These are phyloP conservation scores for Microcaecilia unicolor DNA, from an alignment of 2,797 vertebrate genomes.

Conservation along the genomic window DNA sequence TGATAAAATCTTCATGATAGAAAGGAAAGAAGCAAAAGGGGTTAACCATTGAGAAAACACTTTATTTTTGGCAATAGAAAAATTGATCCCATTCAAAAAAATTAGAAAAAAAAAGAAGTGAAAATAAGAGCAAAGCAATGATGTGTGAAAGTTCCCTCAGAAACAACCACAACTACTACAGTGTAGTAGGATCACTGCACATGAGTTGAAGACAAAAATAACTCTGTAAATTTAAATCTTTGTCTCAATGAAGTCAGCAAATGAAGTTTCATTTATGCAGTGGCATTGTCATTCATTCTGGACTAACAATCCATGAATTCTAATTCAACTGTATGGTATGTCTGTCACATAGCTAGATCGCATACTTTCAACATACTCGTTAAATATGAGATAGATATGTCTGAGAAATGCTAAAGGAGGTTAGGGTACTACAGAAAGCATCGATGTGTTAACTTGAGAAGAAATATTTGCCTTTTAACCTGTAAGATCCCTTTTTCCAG, in stretches of 20 bases:
- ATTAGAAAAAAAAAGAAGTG: conserved; percentile 70
- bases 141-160: conserved; percentile 50
- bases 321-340: not conserved
- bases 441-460: too few relatives aligned
- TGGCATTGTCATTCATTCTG: not conserved
- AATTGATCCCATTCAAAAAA: conserved; percentile 55
- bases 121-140: conserved; percentile 45
- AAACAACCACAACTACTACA: conserved; percentile 33
- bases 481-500: too few relatives aligned
- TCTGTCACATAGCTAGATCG: too few relatives aligned
- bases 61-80: conserved; percentile 42
- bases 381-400: too few relatives aligned
- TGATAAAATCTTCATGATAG: conserved; percentile 49
- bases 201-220: conserved; percentile 26
- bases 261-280: fast-evolving
- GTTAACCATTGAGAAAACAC: conserved; percentile 52
- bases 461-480: too few relatives aligned
- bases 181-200: conserved; percentile 30
- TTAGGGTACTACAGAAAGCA: too few relatives aligned
- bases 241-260: not conserved
- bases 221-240: conserved; percentile 12
- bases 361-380: too few relatives aligned
- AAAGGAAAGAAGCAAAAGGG: too few relatives aligned
- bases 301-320: not conserved
- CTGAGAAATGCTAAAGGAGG: too few relatives aligned